Conservation (phyloP, 2,797 vertebrate genomes). For the Myoxocephalus aenaeus region DNA sequence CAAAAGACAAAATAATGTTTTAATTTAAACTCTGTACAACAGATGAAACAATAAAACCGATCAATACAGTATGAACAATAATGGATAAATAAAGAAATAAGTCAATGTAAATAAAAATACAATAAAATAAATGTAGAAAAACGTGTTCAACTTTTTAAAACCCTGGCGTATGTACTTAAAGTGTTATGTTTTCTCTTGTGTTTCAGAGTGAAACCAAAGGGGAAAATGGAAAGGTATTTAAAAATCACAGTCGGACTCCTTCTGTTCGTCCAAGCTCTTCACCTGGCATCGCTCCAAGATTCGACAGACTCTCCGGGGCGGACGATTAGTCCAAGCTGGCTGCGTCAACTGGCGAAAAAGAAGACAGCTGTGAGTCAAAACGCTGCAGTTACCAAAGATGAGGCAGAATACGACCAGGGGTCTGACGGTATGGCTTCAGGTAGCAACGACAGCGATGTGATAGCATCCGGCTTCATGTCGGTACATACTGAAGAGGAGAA, state of each 20-base stretch:
- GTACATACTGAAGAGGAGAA: background rate
- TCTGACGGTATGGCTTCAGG: background rate
- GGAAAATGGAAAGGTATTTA: slow-evolving; percentile 60
- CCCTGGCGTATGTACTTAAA: background rate
- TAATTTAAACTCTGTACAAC: too few relatives aligned
- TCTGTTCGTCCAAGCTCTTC: slow-evolving; percentile 64
- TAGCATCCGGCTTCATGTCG: slow-evolving; percentile 18
- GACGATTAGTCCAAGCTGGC: slow-evolving; percentile 58
- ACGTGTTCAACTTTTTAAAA: background rate
- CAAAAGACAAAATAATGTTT: too few relatives aligned
- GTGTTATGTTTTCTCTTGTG: slow-evolving; percentile 28
- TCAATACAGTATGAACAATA: too few relatives aligned
- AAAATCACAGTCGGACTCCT: slow-evolving; percentile 55
- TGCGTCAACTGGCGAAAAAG: slow-evolving; percentile 6
- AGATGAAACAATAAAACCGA: too few relatives aligned
- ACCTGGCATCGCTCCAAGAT: slow-evolving; percentile 42
- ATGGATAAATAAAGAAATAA: background rate
- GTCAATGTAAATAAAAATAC: background rate
- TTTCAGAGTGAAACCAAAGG: slow-evolving; percentile 56
- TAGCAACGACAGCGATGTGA: slow-evolving; percentile 17
- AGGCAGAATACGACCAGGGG: background rate
- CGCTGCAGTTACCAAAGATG: background rate
- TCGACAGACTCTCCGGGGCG: slow-evolving; percentile 51
- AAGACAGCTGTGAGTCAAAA: background rate
- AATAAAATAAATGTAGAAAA: background rate